Base-by-base conservation (phyloP, 2,888 invertebrate species). In the Amblyjoppa fuscipennis region DNA sequence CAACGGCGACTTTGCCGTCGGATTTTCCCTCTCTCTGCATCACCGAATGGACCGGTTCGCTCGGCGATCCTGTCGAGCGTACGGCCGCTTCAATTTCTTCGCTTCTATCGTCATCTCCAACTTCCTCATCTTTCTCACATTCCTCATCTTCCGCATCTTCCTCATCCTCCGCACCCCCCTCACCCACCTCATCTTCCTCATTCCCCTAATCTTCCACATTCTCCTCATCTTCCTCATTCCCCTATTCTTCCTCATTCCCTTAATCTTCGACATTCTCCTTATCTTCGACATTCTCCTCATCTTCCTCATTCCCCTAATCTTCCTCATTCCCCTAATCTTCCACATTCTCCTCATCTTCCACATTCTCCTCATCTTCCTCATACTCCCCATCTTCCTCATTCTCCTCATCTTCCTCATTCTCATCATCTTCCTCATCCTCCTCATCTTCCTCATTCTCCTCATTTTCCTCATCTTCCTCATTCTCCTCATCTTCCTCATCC, bases 31-130 rank as follows among this genome's bases (percentile, higher is more conserved):
- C 82, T 85, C 68, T 76, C 85, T 59, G 68, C 49, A 31, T 73
- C 28, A 51, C 25, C 84, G 75, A 78, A 78, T 81, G 81, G 84
- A 86, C 81, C 80, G 83, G 85, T 86, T 86, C 74, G 71, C 53
- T 75, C 59, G 9, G 7, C 59, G 51, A 41, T 56, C 79, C 75
- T 45, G 73, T n/a, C 64, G 61, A 78, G 51, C 59, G 74, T 38
- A 61, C 28, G 41, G 53, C 71, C 68, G 49, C 56, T 66, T 71
- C 41, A 59, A 38, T 77, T 79, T 31, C 66, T 84, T 80, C 77
- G 31, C 78, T 71, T 61, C 66, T 69, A 59, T 64, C 68, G 11
- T 51, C 70, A 51, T 70, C 75, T 70, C 53, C 51, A 49, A 64
- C 77, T 68, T 61, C 51, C 69, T 66, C 9, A 31, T 56, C 31